Percentiles rank a stretch among this genome's conserved stretches.
Conservation (phyloP, 2,888 invertebrate genomes). For the Clivina fossor region DNA sequence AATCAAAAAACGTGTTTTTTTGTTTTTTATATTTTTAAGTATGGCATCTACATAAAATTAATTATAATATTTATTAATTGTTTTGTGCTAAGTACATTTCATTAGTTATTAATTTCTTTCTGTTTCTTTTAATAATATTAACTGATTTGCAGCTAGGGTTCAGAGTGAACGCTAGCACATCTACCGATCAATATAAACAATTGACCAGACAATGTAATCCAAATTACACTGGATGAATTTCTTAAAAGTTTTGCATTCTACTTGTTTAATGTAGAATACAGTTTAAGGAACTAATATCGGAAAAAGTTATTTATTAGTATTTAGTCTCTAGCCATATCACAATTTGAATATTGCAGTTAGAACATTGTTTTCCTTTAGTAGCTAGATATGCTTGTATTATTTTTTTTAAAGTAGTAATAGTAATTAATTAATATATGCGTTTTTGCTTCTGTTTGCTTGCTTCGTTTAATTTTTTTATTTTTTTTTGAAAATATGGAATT, state of each 20-base stretch:
- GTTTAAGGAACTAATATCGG: constrained; percentile 51
- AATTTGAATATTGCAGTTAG: constrained; percentile 53
- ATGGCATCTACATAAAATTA: constrained; percentile 28
- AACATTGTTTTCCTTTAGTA: constrained; percentile 42
- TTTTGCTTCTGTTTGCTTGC: too few species aligned
- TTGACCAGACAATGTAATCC: too few species aligned
- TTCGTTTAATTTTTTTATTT: too few species aligned
- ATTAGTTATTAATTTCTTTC: constrained; percentile 11
- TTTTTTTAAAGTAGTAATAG: constrained; percentile 36
- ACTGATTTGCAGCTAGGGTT: constrained; percentile 34
- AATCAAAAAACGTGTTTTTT: neutral
- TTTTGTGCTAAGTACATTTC: constrained; percentile 52
- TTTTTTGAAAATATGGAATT: constrained; percentile 23
- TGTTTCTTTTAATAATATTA: too few species aligned
- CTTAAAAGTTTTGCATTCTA: constrained; percentile 31
- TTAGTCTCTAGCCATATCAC: constrained; percentile 56
- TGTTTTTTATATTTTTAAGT: constrained; percentile 16
- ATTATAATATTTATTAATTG: constrained; percentile 41
- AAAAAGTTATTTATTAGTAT: constrained; percentile 53
- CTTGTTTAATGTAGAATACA: constrained; percentile 22
- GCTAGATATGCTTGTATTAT: constrained; percentile 53
- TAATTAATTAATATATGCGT: too few species aligned
- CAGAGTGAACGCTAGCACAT: constrained; percentile 22
- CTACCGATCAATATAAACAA: constrained; percentile 10
- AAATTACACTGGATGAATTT: constrained; percentile 35